Conservation (phyloP, 2,888 invertebrate genomes). For the Chaetoderma sp. region DNA sequence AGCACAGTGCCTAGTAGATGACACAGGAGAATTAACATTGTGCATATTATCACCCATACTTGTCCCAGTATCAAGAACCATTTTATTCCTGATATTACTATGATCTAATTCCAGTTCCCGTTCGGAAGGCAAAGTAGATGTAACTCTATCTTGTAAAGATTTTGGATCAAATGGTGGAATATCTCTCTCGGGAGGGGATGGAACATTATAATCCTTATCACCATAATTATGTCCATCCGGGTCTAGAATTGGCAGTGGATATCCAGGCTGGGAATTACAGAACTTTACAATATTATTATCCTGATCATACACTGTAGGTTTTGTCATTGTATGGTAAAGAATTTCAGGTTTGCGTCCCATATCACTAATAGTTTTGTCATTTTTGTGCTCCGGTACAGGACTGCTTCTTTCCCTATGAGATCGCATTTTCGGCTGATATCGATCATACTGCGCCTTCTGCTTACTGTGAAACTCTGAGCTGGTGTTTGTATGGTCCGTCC, state of each 20-base stretch:
- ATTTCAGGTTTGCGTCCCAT: slow-evolving; percentile 54
- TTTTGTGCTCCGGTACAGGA: slow-evolving; percentile 42
- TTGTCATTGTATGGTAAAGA: slow-evolving; percentile 19
- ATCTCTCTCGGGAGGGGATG: slow-evolving; percentile 80
- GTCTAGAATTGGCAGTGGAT: slow-evolving; percentile 71
- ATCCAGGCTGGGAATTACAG: slow-evolving; percentile 53
- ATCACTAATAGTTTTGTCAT: slow-evolving; percentile 53
- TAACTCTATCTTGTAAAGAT: too few species aligned
- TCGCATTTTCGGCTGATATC: slow-evolving; percentile 77
- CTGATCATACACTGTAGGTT: not conserved
- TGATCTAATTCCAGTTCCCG: not conserved
- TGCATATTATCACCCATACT: too few species aligned
- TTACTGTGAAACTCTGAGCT: slow-evolving; percentile 79
- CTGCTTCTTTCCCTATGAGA: slow-evolving; percentile 77
- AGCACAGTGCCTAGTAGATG: not conserved
- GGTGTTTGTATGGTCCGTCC: slow-evolving; percentile 80
- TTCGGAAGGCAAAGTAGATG: not conserved
- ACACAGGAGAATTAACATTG: too few species aligned
- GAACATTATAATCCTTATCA: slow-evolving; percentile 77
- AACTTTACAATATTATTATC: slow-evolving; percentile 23
- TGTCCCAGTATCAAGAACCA: too few species aligned
- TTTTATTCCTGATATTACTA: not conserved
- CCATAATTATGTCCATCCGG: slow-evolving; percentile 75
- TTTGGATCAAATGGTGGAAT: slow-evolving; percentile 38
- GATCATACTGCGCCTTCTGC: slow-evolving; percentile 66